Evolutionary conservation across 2,888 invertebrate genomes (phyloP).

Genomic region (Cephus runcator): DNA sequence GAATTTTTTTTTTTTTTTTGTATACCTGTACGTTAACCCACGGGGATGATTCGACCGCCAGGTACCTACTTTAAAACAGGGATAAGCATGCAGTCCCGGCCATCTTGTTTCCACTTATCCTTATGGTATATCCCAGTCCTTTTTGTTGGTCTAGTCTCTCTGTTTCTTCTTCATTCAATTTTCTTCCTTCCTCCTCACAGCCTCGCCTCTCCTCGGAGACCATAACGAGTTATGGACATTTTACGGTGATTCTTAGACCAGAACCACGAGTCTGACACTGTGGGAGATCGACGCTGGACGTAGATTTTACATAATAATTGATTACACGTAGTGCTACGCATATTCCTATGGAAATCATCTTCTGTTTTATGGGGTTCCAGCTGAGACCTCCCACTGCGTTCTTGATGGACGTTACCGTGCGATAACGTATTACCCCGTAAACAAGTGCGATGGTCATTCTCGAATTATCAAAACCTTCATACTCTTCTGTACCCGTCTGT

Average conservation of each 20-base stretch:
- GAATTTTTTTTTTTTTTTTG: too few species aligned
- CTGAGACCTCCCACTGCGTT: slow-evolving; percentile 32
- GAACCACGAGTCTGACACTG: background rate
- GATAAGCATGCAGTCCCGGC: too few species aligned
- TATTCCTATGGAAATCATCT: slow-evolving; percentile 36
- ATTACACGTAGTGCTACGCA: slow-evolving; percentile 20
- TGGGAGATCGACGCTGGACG: slow-evolving; percentile 10
- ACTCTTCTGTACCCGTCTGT: slow-evolving; percentile 13
- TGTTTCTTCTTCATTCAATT: background rate
- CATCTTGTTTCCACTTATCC: too few species aligned
- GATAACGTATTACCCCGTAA: background rate
- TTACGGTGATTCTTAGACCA: background rate
- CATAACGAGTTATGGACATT: slow-evolving; percentile 3
- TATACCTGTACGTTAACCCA: too few species aligned
- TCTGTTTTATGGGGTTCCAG: slow-evolving; percentile 36
- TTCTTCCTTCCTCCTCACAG: background rate
- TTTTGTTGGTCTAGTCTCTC: background rate
- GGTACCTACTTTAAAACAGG: too few species aligned
- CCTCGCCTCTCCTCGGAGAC: background rate
- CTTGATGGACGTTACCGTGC: slow-evolving; percentile 25
- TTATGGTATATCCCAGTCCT: background rate
- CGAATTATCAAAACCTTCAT: too few species aligned
- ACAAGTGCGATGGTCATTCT: too few species aligned
- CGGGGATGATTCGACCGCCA: too few species aligned
- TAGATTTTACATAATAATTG: slow-evolving; percentile 20